Evolutionary conservation across 2,113 vertebrate genomes (phyloP).

Genomic region (Macaca fascicularis): DNA sequence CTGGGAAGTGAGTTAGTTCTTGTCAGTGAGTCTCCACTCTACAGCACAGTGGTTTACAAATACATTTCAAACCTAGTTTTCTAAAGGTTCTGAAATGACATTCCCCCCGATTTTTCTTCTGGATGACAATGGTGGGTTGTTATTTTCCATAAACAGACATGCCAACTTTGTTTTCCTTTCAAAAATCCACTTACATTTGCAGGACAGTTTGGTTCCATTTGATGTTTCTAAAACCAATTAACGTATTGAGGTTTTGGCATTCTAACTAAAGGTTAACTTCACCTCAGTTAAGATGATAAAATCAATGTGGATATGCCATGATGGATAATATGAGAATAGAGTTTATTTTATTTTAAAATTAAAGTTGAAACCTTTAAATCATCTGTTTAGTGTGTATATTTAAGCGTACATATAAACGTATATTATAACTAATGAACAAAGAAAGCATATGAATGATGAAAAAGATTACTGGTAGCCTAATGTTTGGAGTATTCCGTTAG

Average conservation of each 20-base stretch:
- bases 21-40: background rate
- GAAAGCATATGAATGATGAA: background rate
- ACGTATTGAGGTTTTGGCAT: background rate
- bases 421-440: background rate
- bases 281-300: background rate
- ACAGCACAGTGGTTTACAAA: background rate
- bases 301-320: background rate
- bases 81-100: background rate
- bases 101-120: background rate
- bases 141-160: background rate
- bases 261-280: background rate
- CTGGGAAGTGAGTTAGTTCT: background rate
- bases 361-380: background rate
- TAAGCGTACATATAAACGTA: background rate
- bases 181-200: background rate
- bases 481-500: background rate
- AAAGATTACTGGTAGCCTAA: background rate
- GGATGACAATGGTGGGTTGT: background rate
- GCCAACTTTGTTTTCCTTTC: background rate
- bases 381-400: background rate
- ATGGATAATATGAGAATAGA: background rate
- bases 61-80: background rate
- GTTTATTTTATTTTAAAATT: background rate
- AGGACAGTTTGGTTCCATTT: background rate
- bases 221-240: background rate